Evolutionary conservation across 2,888 invertebrate genomes (phyloP).

Genomic region (Plusia festucae): DNA sequence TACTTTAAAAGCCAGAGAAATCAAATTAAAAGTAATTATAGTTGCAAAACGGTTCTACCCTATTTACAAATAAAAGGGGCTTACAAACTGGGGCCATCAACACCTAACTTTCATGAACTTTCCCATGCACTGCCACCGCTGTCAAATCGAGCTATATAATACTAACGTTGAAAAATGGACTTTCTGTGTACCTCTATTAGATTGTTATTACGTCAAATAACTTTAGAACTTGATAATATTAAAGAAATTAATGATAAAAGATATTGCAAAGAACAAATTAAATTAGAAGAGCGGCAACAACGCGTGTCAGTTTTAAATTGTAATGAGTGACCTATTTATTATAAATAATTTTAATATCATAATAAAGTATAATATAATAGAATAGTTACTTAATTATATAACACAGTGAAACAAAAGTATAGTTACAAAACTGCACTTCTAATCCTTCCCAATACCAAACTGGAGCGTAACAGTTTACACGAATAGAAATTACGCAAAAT

Average conservation of each 20-base stretch:
- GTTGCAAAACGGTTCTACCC: neutral
- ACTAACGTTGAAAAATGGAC: slow-evolving; percentile 48
- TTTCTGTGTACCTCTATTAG: slow-evolving; percentile 40
- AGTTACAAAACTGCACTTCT: neutral
- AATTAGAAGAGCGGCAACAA: neutral
- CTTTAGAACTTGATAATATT: slow-evolving; percentile 25
- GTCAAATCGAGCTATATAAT: slow-evolving; percentile 22
- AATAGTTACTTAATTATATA: neutral
- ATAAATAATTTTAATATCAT: too few species aligned
- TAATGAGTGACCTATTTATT: too few species aligned
- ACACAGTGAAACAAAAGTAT: neutral
- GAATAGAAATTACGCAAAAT: neutral
- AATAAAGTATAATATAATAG: too few species aligned
- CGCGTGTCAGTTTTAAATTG: neutral
- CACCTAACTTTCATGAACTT: slow-evolving; percentile 15
- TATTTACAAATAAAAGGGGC: neutral
- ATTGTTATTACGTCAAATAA: slow-evolving; percentile 43
- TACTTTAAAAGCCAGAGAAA: too few species aligned
- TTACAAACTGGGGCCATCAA: neutral
- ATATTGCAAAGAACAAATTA: slow-evolving; percentile 13
- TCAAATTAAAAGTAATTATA: slow-evolving; percentile 4
- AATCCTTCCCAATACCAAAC: neutral
- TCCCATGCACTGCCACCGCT: slow-evolving; percentile 18
- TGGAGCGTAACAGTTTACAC: neutral
- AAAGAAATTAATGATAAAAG: slow-evolving; percentile 25